Conservation (phyloP, 2,797 vertebrate species). For the Arnoldichthys spilopterus region DNA sequence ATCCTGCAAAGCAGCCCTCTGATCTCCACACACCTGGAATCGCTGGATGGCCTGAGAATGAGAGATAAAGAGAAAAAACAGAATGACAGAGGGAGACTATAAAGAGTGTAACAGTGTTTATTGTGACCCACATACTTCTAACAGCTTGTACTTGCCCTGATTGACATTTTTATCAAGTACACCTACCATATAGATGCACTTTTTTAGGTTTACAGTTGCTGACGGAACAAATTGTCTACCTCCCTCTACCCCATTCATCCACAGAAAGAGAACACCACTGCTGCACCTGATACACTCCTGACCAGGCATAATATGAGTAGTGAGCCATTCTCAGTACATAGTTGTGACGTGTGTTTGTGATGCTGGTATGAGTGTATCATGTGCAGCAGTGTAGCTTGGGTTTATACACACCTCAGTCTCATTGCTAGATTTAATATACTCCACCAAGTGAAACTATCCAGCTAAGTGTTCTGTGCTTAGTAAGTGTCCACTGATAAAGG, state of each 20-base stretch:
- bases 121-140: not conserved
- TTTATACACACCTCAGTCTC: no score
- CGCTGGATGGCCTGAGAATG: constrained; percentile 84
- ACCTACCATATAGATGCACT: not conserved
- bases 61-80: not conserved
- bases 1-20: constrained; percentile 83
- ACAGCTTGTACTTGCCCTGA: not conserved
- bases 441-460: not conserved
- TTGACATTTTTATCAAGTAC: not conserved
- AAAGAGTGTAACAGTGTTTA: not conserved
- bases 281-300: not conserved
- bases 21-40: constrained; percentile 82
- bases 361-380: no score
- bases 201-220: not conserved
- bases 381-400: no score
- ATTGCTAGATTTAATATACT: no score
- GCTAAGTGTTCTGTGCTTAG: not conserved
- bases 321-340: not conserved
- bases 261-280: not conserved
- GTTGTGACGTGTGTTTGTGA: no score
- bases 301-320: not conserved
- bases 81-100: not conserved
- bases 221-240: not conserved
- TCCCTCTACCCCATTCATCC: not conserved
- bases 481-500: not conserved